Evolutionary conservation across 2,797 vertebrate genomes (phyloP).

Genomic region (Gallirallus australis): DNA sequence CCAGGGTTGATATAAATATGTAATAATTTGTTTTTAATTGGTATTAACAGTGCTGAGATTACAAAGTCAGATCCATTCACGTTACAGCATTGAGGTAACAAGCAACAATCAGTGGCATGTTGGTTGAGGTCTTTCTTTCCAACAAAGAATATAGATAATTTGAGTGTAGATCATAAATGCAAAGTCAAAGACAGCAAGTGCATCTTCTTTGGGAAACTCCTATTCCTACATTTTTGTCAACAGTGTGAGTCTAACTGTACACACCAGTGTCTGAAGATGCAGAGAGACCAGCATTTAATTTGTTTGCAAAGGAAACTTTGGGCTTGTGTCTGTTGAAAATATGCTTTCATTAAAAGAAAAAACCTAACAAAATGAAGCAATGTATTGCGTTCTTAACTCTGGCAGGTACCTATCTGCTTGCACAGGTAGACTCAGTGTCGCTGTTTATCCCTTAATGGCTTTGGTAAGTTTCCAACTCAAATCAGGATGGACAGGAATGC

Average conservation of each 20-base stretch:
- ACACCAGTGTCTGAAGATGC: background rate
- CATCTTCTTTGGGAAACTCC: background rate
- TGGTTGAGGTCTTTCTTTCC: background rate
- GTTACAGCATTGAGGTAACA: background rate
- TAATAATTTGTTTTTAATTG: slow-evolving; percentile 59
- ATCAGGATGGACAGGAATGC: background rate
- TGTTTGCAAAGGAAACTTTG: background rate
- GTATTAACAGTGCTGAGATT: slow-evolving; percentile 63
- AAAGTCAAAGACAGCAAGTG: background rate
- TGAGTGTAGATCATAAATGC: background rate
- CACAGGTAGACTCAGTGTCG: background rate
- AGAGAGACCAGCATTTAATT: background rate
- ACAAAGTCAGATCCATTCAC: slow-evolving; percentile 41
- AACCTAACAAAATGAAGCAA: background rate
- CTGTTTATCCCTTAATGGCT: background rate
- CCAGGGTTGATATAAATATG: slow-evolving; percentile 34
- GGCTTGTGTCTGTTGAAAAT: background rate
- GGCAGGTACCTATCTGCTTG: background rate
- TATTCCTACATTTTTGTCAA: background rate
- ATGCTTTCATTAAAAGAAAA: background rate
- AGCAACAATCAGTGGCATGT: background rate
- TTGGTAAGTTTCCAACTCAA: background rate
- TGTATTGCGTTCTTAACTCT: background rate
- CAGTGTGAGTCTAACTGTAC: background rate
- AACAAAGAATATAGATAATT: background rate